Evolutionary conservation across 2,797 vertebrate genomes (phyloP).

Genomic region (Spinibarbus caldwelli): DNA sequence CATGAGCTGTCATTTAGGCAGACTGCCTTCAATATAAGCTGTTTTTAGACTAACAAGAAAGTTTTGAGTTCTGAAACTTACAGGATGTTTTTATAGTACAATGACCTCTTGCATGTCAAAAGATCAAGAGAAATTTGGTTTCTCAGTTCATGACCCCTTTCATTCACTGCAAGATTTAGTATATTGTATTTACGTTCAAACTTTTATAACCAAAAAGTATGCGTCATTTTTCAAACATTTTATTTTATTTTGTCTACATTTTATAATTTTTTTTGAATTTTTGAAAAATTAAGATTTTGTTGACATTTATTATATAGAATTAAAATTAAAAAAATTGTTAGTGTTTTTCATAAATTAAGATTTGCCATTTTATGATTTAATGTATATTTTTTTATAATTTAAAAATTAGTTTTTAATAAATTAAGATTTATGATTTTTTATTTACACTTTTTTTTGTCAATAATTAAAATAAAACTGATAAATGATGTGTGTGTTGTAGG

Average conservation of each 20-base stretch:
- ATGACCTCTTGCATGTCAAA: not conserved
- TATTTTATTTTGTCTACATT: too few species aligned
- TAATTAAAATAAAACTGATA: not conserved
- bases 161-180: not conserved
- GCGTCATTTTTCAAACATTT: not conserved
- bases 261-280: too few species aligned
- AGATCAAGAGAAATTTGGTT: not conserved
- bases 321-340: too few species aligned
- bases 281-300: too few species aligned
- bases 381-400: not conserved
- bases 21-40: too few species aligned
- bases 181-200: not conserved
- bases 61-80: not conserved
- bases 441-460: too few species aligned
- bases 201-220: not conserved
- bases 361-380: not conserved
- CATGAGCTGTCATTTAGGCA: too few species aligned
- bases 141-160: not conserved
- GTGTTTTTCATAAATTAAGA: not conserved
- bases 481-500: constrained; percentile 71
- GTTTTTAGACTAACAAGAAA: not conserved
- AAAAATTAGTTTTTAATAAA: not conserved
- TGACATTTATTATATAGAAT: not conserved
- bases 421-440: not conserved
- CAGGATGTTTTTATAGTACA: not conserved